Conservation (phyloP, 2,888 invertebrate genomes). For the Philereme transversata region DNA sequence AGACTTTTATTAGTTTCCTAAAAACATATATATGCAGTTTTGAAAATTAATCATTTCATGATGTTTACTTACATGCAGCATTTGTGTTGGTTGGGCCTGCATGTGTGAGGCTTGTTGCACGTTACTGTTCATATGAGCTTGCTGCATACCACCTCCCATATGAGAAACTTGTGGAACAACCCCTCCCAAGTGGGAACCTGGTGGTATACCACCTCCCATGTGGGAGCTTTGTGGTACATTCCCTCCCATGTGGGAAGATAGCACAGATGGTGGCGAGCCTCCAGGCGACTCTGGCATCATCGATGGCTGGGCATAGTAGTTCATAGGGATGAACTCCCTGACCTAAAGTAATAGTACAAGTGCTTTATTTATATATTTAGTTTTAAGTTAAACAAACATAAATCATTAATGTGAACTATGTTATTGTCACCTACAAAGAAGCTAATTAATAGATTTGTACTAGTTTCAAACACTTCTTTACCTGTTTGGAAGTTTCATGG, state of each 20-base stretch:
- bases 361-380: neutral
- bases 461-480: too few relatives aligned
- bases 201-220: slow-evolving; percentile 8
- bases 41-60: neutral
- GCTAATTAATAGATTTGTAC: too few relatives aligned
- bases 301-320: slow-evolving; percentile 56
- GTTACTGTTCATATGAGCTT: neutral
- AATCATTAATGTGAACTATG: too few relatives aligned
- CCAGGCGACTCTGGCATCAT: slow-evolving; percentile 66
- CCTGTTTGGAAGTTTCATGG: too few relatives aligned
- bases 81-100: slow-evolving; percentile 47
- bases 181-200: slow-evolving; percentile 1
- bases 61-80: slow-evolving; percentile 66
- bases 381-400: neutral
- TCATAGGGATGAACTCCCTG: slow-evolving; percentile 70
- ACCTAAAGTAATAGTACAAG: slow-evolving; percentile 47
- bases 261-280: slow-evolving; percentile 56
- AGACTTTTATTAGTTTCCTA: neutral
- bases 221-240: slow-evolving; percentile 3
- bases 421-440: too few relatives aligned
- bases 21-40: neutral
- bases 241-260: slow-evolving; percentile 38
- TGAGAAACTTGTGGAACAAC: slow-evolving; percentile 1
- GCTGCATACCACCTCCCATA: slow-evolving; percentile 6
- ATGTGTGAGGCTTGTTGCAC: slow-evolving; percentile 19